Evolutionary conservation across 2,797 vertebrate species (phyloP).

Genomic region (Manis pentadactyla): DNA sequence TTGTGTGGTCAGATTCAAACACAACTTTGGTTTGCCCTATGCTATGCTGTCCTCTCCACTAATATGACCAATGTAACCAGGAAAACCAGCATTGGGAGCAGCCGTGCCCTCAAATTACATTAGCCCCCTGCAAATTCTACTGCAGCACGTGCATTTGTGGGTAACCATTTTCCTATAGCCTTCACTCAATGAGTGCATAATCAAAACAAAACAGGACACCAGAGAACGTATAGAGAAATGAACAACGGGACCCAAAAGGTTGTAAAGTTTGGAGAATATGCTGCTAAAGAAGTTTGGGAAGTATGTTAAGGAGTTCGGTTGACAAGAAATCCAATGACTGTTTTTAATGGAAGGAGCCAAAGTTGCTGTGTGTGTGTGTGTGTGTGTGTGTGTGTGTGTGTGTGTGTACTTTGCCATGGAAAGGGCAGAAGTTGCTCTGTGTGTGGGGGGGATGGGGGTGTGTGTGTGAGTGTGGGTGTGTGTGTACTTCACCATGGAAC

Average conservation of each 20-base stretch:
- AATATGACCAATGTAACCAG: neutral
- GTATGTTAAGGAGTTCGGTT: neutral
- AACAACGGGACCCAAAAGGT: neutral
- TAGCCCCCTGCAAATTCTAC: neutral
- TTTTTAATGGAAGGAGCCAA: neutral
- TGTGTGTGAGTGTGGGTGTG: no score
- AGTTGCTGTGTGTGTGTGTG: no score
- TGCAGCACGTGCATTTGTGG: rapidly evolving
- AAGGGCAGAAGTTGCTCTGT: no score
- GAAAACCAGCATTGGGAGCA: no score
- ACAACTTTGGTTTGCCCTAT: neutral
- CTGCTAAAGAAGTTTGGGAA: neutral
- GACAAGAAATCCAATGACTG: neutral
- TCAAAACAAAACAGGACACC: neutral
- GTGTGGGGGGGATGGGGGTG: no score
- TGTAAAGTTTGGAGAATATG: neutral
- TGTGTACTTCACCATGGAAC: neutral
- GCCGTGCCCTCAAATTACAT: neutral
- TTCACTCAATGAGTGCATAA: neutral
- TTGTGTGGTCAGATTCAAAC: neutral
- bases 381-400: no score
- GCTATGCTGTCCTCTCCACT: neutral
- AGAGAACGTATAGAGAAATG: neutral
- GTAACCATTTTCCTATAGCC: neutral
- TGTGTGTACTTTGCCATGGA: no score